Evolutionary conservation across 2,797 vertebrate species (phyloP).

Genomic region (Crossoptilon crossoptilon): DNA sequence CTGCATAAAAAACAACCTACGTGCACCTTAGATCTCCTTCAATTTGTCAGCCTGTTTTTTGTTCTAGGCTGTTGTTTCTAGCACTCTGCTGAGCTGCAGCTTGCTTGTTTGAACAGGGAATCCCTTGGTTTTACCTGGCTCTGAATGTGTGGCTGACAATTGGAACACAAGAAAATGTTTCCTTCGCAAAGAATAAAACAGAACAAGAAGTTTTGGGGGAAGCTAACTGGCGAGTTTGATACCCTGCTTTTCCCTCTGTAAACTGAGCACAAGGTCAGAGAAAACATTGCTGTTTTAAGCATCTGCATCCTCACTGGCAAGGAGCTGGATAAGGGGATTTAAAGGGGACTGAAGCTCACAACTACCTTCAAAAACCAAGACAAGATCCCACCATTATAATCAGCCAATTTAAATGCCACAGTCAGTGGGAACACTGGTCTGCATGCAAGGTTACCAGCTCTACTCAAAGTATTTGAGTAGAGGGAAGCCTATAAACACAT

Average conservation of each 20-base stretch:
- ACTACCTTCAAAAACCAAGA: background rate
- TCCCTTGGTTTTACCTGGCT: constrained; percentile 22
- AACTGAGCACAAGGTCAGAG: constrained; percentile 10
- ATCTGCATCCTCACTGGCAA: background rate
- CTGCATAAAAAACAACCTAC: background rate
- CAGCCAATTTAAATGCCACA: background rate
- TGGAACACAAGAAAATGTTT: background rate
- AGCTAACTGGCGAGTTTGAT: background rate
- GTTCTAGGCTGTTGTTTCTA: background rate
- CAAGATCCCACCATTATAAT: background rate
- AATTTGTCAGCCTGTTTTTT: background rate
- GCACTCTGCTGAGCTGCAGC: background rate
- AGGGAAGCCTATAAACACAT: background rate
- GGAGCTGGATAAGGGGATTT: background rate
- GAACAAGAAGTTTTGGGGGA: background rate
- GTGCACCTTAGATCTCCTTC: background rate
- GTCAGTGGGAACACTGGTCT: fast-evolving
- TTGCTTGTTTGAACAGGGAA: constrained; percentile 1
- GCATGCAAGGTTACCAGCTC: background rate
- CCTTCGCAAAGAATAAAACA: background rate
- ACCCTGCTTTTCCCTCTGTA: background rate
- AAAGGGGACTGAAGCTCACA: background rate
- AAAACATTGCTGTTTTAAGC: background rate
- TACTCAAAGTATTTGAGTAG: fast-evolving
- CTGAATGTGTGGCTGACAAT: fast-evolving